Evolutionary conservation across 2,113 vertebrate species (phyloP), one percentile per base, ranked within the genome.

Genomic region (Crotalus helleri): DNA sequence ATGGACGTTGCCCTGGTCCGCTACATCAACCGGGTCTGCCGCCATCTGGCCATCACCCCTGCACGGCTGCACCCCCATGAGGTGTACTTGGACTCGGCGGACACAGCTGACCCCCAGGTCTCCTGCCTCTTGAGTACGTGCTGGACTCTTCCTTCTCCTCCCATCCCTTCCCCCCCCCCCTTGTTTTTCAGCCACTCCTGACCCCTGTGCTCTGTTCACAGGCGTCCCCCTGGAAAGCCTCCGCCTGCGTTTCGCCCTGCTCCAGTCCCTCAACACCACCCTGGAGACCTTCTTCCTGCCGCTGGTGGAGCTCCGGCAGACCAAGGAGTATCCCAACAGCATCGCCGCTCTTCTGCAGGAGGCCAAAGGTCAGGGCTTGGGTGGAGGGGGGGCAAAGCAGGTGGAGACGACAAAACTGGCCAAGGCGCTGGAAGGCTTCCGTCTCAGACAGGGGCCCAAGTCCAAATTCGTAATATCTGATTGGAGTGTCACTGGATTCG

Each of bases 241-340:
- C 2, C 1, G 46, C 53, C 97, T 99, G 5, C 98, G 99, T 39
- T 99, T 99, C 11, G 99, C 99, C 0, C 97, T 99, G 89, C 98
- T 99, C 1, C 99, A 99, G 98, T 99, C 99, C 5, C 98, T 99
- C 92, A 99, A 99, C 96, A 99, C 98, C 91, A 99, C 98, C 0
- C 93, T 99, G 96, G 99, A 99, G 97, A 99, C 98, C 0, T 99
- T 99, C 97, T 99, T 99, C 98, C 97, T 99, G 33, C 99, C 99
- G 0, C 98, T 99, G 58, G 98, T 99, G 95, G 99, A 99, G 97
- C 98, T 99, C n/a, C 98, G 99, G 85, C 99, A 98, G 97, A 99
- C 98, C 0, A 97, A 97, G 7, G 98, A 98, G 94, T 99, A 98
- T 94, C 94, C 98, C 0, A 99, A 98, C 93, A 99, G 99, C 95